Evolutionary conservation across 1,140 invertebrate genomes (phyloP), one percentile per base, ranked within the genome.

Genomic region (Drosophila erecta): DNA sequence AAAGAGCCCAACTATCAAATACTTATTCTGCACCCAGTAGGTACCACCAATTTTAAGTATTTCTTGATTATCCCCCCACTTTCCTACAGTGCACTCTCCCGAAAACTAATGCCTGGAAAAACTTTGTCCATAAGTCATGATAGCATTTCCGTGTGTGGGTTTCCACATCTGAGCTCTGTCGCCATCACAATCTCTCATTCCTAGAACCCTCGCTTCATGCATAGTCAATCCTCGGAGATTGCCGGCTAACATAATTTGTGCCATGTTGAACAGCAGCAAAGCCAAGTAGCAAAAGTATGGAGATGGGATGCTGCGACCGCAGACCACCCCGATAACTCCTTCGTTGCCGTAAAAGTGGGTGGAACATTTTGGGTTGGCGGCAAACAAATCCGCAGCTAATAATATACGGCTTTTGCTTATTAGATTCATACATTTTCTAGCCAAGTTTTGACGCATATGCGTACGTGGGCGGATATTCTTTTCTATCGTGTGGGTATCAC

Each of bases 381-480:
- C 62, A 72, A 66, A 79, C 67, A 87, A 87, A 89, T 87, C 84
- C 84, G 76, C 67, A 84, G 84, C 84, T 87, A 87, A 87, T 87
- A 89, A 87, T 89, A 87, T 76, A 89, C 84, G 79, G 84, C 84
- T 87, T 87, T 87, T 87, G 84, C 89, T 87, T 87, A 87, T 87
- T 79, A 87, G 84, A 87, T 89, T 89, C 84, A 89, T 87, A 83
- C 76, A 89, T 83, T 69, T 89, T 81, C 59, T 61, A 79, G 75
- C 43, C 79, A 86, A 87, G 55, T 79, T 81, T 80, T 59, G 78
- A 77, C 54, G 72, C 55, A 54, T 62, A 54, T 55, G 55, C 51
- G 73, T 67, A 71, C 54, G 66, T 60, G 47, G 35, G 57, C 20
- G 38, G 41, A 22, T 27, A 49, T 30, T 51, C 44, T 22, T 11